A percentile compares a stretch with the other conserved stretches of the same genome.
phyloP scores from a whole-genome alignment of 1,140 invertebrate species.

The Phenacoccus solenopsis region DNA sequence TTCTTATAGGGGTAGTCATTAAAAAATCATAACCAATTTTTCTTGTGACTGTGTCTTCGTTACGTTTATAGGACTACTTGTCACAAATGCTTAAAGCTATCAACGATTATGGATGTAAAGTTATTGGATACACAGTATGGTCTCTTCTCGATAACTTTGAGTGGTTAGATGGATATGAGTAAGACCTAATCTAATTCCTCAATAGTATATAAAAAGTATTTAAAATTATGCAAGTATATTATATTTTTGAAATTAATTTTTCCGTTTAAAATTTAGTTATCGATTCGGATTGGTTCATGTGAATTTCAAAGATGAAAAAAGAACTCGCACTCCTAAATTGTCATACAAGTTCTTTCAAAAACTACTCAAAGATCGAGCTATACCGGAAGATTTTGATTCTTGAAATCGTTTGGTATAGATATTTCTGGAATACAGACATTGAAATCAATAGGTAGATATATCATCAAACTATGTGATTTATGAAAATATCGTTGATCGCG shows the following conservation, averaged over 20 bases:
- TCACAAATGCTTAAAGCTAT: slow-evolving; percentile 38
- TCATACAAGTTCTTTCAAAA: slow-evolving; percentile 48
- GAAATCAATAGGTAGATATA: too few relatives aligned
- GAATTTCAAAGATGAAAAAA: slow-evolving; percentile 50
- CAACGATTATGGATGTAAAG: slow-evolving; percentile 45
- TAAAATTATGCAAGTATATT: too few relatives aligned
- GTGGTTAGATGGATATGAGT: slow-evolving; percentile 53
- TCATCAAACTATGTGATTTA: not conserved
- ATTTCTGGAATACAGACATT: not conserved
- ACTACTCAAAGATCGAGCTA: slow-evolving; percentile 29
- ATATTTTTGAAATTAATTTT: too few relatives aligned
- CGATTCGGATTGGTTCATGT: slow-evolving; percentile 64
- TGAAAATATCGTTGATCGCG: not conserved
- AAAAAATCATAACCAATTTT: too few relatives aligned
- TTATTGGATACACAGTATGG: slow-evolving; percentile 58
- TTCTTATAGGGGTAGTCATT: too few relatives aligned
- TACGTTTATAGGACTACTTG: not conserved
- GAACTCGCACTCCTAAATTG: slow-evolving; percentile 51
- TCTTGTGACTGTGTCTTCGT: too few relatives aligned
- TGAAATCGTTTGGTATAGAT: too few relatives aligned
- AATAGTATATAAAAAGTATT: too few relatives aligned
- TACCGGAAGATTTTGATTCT: not conserved
- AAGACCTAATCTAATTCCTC: slow-evolving; percentile 30
- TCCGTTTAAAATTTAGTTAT: too few relatives aligned
- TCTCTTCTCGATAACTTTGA: slow-evolving; percentile 68